phyloP scores from a whole-genome alignment of 2,888 invertebrate species.

The Agrotis clavis region DNA sequence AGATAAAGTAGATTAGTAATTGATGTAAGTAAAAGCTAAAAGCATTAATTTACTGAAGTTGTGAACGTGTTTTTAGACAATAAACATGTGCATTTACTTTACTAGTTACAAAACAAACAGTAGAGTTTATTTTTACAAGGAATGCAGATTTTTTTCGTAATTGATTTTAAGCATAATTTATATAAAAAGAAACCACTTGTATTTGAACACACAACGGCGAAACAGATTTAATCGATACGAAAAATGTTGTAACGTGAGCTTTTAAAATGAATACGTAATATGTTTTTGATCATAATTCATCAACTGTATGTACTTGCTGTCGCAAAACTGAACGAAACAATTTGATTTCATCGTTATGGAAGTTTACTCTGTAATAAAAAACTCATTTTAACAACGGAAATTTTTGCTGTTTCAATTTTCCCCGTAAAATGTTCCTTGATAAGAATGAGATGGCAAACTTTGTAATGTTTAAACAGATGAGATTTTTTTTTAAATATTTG shows the following conservation, averaged over 20 bases:
- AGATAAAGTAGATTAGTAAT: too few relatives aligned
- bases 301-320: constrained; percentile 57
- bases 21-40: too few relatives aligned
- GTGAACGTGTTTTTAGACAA: too few relatives aligned
- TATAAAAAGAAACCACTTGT: too few relatives aligned
- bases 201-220: too few relatives aligned
- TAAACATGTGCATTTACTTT: too few relatives aligned
- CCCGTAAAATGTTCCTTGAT: constrained; percentile 62
- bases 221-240: neutral
- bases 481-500: constrained; percentile 40
- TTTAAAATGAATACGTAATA: neutral
- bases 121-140: too few relatives aligned
- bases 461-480: constrained; percentile 67
- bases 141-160: too few relatives aligned
- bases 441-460: constrained; percentile 62
- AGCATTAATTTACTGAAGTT: too few relatives aligned
- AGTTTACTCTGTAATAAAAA: constrained; percentile 70
- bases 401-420: constrained; percentile 65
- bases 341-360: constrained; percentile 70
- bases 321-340: constrained; percentile 62
- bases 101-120: too few relatives aligned
- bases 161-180: too few relatives aligned
- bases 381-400: constrained; percentile 66
- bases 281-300: constrained; percentile 43
- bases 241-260: neutral